Evolutionary conservation across 2,888 invertebrate species (phyloP), one percentile per base, ranked within the genome.

Genomic region (Rotaria sp.): DNA sequence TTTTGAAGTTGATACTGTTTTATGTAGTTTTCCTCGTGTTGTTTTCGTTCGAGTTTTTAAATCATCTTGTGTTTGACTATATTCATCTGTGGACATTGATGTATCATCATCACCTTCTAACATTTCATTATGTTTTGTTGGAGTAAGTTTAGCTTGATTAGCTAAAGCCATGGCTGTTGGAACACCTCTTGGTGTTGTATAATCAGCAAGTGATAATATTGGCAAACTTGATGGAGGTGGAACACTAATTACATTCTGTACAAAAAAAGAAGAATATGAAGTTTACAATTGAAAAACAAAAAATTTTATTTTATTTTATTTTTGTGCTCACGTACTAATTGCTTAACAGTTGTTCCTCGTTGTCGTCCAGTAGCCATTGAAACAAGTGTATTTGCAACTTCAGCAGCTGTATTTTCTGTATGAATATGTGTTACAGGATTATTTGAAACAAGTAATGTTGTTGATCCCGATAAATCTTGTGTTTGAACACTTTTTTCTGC

Each of bases 341-440:
- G 80, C 45, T 80, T 80, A 1, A 41, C 80, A 45, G 41, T 80
- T 3, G 41, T 45, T 35, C 18, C 8, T n/a, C 35, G 24, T 45
- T 80, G 80, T n/a, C 41, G 45, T n/a, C 41, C 80, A 45, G 45
- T 80, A 45, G 86, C 86, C 59, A 86, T 30, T 55, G 85, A 85
- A 21, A 86, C 86, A 7, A 86, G 80, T 26, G 85, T 86, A 59
- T 86, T 85, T 3, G 85, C 86, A 15, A 85, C 86, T 48, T 86
- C 86, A 26, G 80, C n/a, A 45, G 80, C 45, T 45, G 80, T 45
- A 45, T 80, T 80, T 35, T 80, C 80, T 5, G 41, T 41, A 80
- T 80, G 80, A 24, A 45, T 26, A n/a, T 80, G 41, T 45, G 45
- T n/a, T 0, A 30, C 7, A 18, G 67, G 35, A 67, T 67, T 67